phyloP scores from a whole-genome alignment of 2,797 vertebrate genomes.

The Rhodeus uyekii region DNA sequence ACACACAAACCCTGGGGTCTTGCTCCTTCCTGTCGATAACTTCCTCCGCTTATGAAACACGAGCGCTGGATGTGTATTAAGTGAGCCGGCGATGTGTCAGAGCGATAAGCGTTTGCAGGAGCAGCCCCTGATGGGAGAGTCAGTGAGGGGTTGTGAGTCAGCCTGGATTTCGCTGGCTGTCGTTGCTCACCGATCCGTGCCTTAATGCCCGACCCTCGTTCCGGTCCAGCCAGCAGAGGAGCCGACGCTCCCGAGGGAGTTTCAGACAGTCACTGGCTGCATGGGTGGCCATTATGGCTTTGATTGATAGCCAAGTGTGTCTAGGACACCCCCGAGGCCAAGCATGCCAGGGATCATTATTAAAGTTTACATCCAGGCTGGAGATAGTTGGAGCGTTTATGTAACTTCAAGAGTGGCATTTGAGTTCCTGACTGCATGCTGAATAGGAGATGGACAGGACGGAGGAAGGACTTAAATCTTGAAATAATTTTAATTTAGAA shows the following conservation, averaged over 20 bases:
- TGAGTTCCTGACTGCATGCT: constrained; percentile 55
- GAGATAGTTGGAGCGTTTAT: constrained; percentile 60
- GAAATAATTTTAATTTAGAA: neutral
- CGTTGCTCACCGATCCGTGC: constrained; percentile 65
- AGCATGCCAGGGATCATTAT: constrained; percentile 62
- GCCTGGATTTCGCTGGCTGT: constrained; percentile 55
- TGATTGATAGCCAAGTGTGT: constrained; percentile 29
- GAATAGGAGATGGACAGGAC: constrained; percentile 28
- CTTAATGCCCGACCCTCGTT: constrained; percentile 62
- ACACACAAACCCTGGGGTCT: neutral
- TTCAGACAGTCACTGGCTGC: constrained; percentile 37
- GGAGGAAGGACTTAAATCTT: neutral
- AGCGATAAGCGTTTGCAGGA: constrained; percentile 65
- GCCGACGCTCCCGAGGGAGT: neutral
- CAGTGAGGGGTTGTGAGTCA: constrained; percentile 69
- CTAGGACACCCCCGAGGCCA: constrained; percentile 35
- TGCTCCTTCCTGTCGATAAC: constrained; percentile 40
- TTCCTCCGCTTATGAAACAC: constrained; percentile 60
- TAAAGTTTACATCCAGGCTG: constrained; percentile 48
- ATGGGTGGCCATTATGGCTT: constrained; percentile 29
- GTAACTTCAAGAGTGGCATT: constrained; percentile 54
- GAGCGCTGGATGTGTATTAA: constrained; percentile 56
- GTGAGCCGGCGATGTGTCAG: constrained; percentile 68
- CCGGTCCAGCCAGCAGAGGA: neutral
- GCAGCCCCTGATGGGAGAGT: constrained; percentile 71